These are phyloP conservation scores for Brachynemurus nebulosus DNA, from an alignment of 2,888 invertebrate species.

Conservation along the genomic window DNA sequence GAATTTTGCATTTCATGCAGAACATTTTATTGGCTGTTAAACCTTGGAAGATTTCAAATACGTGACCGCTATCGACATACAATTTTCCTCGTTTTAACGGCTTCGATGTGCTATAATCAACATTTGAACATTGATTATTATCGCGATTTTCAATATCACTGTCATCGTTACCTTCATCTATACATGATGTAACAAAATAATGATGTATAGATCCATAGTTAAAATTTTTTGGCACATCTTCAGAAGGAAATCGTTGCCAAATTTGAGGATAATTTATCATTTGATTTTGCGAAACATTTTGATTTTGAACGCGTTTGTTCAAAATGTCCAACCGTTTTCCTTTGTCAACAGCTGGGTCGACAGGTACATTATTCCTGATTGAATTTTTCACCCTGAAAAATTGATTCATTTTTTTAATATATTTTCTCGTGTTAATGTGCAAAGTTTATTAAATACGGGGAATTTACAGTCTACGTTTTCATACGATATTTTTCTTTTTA, in stretches of 20 bases:
- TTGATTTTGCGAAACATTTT: slow-evolving; percentile 5
- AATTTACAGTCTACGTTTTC: no score
- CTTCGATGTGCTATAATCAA: slow-evolving; percentile 13
- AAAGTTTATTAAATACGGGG: no score
- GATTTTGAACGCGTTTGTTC: slow-evolving; percentile 3
- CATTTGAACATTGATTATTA: slow-evolving; percentile 4
- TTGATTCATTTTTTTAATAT: slow-evolving; percentile 5
- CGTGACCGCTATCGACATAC: slow-evolving; percentile 13
- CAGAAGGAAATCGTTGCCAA: slow-evolving; percentile 13
- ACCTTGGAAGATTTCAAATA: slow-evolving; percentile 10
- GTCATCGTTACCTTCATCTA: slow-evolving; percentile 5
- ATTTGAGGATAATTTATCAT: slow-evolving; percentile 7
- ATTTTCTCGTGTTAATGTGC: no score
- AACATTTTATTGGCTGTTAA: slow-evolving; percentile 9
- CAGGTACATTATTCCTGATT: slow-evolving; percentile 10
- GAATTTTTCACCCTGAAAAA: slow-evolving; percentile 12
- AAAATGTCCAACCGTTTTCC: slow-evolving; percentile 10
- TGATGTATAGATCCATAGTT: slow-evolving; percentile 11
- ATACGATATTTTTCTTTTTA: no score
- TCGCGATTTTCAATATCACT: slow-evolving; percentile 6
- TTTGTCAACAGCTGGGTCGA: slow-evolving; percentile 11
- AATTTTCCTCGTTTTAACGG: slow-evolving; percentile 13
- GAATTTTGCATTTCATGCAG: slow-evolving; percentile 12
- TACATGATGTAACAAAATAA: slow-evolving; percentile 12
- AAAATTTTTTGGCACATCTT: slow-evolving; percentile 3